phyloP scores from a whole-genome alignment of 1,140 invertebrate genomes.

The Drosophila tsacasi region DNA sequence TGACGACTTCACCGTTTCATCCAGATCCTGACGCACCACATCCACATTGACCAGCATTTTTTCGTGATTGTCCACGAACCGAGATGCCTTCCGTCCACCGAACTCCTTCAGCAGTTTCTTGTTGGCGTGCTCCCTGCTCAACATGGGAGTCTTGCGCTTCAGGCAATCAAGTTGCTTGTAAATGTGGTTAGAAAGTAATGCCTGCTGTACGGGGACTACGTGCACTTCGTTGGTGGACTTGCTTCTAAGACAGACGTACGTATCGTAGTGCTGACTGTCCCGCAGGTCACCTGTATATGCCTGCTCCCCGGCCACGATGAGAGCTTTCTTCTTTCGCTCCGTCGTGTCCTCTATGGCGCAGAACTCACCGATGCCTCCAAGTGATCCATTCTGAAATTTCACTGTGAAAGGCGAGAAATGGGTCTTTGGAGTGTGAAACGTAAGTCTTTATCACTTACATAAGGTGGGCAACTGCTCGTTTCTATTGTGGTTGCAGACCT shows the following conservation, averaged over 20 bases:
- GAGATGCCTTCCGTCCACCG: constrained; percentile 74
- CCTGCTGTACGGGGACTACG: constrained; percentile 67
- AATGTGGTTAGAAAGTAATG: constrained; percentile 64
- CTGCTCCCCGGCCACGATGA: constrained; percentile 56
- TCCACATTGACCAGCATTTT: constrained; percentile 77
- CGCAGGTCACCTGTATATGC: constrained; percentile 55
- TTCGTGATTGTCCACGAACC: constrained; percentile 62
- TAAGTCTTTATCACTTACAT: constrained; percentile 34
- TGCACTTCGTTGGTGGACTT: constrained; percentile 69
- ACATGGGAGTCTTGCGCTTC: constrained; percentile 27
- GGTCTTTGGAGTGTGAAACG: not conserved
- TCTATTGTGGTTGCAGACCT: constrained; percentile 35
- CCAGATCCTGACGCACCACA: constrained; percentile 71
- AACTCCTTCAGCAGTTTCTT: constrained; percentile 76
- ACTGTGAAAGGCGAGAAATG: constrained; percentile 34
- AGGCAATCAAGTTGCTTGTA: constrained; percentile 58
- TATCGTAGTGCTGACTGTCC: constrained; percentile 56
- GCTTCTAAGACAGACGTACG: constrained; percentile 69
- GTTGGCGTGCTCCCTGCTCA: constrained; percentile 60
- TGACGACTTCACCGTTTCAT: constrained; percentile 64
- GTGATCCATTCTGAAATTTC: constrained; percentile 76
- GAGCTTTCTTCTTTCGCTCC: constrained; percentile 38
- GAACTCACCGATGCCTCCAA: constrained; percentile 49
- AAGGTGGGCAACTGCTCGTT: constrained; percentile 45
- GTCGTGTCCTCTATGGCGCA: constrained; percentile 21